Conservation (phyloP, 2,888 invertebrate species). For the Stomorhina lunata region DNA sequence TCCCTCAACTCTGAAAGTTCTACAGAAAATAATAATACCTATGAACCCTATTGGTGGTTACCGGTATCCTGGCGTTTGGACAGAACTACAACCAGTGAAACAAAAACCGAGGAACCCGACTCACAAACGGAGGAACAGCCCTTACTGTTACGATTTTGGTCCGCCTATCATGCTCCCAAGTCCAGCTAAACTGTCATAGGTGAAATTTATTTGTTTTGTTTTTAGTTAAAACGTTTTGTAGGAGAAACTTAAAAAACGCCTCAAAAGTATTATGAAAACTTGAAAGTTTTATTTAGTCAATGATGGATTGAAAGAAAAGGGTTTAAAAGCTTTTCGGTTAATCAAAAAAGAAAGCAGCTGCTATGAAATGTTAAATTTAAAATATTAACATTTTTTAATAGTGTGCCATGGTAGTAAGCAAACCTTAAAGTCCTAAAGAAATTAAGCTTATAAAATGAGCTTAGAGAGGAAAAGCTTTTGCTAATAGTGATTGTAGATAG, state of each 20-base stretch:
- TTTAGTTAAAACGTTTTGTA: slow-evolving; percentile 51
- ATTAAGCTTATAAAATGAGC: too few species aligned
- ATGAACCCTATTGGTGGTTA: slow-evolving; percentile 78
- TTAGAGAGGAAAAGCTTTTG: not conserved
- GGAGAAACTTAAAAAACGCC: slow-evolving; percentile 47
- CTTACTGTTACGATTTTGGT: slow-evolving; percentile 76
- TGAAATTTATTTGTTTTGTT: slow-evolving; percentile 51
- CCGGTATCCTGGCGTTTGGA: slow-evolving; percentile 77
- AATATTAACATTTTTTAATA: slow-evolving; percentile 15
- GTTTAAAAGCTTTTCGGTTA: slow-evolving; percentile 18
- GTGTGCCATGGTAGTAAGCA: not conserved
- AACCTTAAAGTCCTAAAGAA: too few species aligned
- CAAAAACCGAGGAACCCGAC: not conserved
- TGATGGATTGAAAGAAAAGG: slow-evolving; percentile 26
- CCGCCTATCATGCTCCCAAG: slow-evolving; percentile 69
- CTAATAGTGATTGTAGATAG: not conserved
- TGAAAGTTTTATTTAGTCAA: slow-evolving; percentile 47
- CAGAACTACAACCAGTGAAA: slow-evolving; percentile 28
- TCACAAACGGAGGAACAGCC: slow-evolving; percentile 70
- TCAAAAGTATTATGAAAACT: slow-evolving; percentile 60
- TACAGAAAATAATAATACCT: slow-evolving; percentile 50
- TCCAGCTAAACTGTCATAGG: slow-evolving; percentile 66
- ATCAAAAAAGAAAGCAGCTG: not conserved
- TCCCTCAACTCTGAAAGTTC: slow-evolving; percentile 35
- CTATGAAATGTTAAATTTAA: slow-evolving; percentile 9